Conservation (phyloP, 2,888 invertebrate genomes). For the Drosophila kuntzei region DNA sequence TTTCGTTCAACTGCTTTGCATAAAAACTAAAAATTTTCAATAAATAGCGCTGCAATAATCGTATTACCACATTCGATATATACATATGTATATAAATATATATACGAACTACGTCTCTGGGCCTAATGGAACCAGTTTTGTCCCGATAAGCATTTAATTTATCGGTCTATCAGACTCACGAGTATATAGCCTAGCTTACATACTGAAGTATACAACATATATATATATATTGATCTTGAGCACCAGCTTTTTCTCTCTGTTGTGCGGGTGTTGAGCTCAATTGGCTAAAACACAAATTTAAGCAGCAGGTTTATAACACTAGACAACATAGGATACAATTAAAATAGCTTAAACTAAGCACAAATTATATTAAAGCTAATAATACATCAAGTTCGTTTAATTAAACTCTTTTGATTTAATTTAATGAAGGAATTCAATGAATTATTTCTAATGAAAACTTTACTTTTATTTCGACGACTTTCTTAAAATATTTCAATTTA, state of each 20-base stretch:
- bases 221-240: conserved; percentile 19
- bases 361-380: no score
- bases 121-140: conserved; percentile 78
- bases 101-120: conserved; percentile 12
- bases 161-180: conserved; percentile 54
- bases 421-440: no score
- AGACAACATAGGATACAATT: neutral
- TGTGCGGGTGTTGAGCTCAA: conserved; percentile 68
- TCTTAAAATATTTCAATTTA: no score
- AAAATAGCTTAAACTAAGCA: neutral
- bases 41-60: conserved; percentile 56
- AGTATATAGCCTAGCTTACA: conserved; percentile 4
- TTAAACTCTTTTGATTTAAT: no score
- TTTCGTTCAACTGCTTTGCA: conserved; percentile 39
- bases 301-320: conserved; percentile 52
- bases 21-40: conserved; percentile 49
- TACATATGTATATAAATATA: conserved; percentile 17
- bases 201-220: conserved; percentile 1
- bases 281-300: conserved; percentile 29
- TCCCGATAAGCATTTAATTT: conserved; percentile 71
- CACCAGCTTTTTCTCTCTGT: neutral
- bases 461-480: no score
- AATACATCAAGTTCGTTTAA: no score
- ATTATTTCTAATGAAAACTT: no score
- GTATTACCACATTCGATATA: conserved; percentile 29